Evolutionary conservation across 2,113 vertebrate species (phyloP).

Genomic region (Eolophus roseicapilla): DNA sequence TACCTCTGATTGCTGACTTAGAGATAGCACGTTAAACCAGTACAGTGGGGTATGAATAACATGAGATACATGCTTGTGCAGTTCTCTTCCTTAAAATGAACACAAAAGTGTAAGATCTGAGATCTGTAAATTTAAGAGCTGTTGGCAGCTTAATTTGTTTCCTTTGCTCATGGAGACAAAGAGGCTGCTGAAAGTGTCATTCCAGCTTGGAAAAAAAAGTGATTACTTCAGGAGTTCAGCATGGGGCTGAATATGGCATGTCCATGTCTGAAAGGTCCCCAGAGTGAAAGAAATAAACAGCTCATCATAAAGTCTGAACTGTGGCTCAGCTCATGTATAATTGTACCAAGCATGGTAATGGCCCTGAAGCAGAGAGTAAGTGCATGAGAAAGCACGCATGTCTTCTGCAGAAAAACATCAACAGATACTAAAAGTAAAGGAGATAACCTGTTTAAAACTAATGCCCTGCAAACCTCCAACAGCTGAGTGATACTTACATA

Average conservation of each 20-base stretch:
- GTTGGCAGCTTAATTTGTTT: neutral
- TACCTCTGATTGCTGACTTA: neutral
- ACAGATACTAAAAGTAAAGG: neutral
- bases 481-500: neutral
- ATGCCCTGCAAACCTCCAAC: neutral
- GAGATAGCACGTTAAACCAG: neutral
- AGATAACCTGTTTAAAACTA: slow-evolving; percentile 7
- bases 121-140: neutral
- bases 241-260: neutral
- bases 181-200: neutral
- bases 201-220: neutral
- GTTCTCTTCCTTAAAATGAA: slow-evolving; percentile 1
- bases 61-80: neutral
- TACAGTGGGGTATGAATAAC: neutral
- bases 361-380: neutral
- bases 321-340: neutral
- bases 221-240: neutral
- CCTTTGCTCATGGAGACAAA: neutral
- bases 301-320: neutral
- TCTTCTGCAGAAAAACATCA: neutral
- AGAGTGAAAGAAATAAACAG: neutral
- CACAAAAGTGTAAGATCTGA: neutral
- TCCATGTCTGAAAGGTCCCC: neutral
- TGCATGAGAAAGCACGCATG: neutral
- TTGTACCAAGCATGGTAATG: neutral